These are phyloP conservation scores for Temnothorax ravouxi DNA, from an alignment of 2,888 invertebrate genomes.

Conservation along the genomic window DNA sequence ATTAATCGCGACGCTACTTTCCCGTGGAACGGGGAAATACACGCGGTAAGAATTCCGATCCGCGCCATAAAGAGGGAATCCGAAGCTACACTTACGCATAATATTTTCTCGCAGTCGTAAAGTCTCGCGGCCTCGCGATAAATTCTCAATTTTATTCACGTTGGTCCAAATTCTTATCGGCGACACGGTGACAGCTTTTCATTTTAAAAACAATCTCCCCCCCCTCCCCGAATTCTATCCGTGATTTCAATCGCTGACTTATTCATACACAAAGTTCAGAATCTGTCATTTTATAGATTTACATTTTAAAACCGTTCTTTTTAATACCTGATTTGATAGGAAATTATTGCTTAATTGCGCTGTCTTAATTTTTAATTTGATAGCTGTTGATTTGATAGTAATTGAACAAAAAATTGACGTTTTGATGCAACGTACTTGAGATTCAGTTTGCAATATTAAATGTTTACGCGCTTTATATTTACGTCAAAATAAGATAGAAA, in stretches of 20 bases:
- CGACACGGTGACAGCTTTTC: constrained; percentile 59
- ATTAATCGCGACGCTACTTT: constrained; percentile 50
- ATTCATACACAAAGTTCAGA: background rate
- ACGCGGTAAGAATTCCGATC: constrained; percentile 44
- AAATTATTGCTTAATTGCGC: background rate
- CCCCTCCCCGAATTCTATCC: background rate
- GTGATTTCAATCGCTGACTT: background rate
- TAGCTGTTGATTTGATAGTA: background rate
- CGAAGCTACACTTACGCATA: constrained; percentile 51
- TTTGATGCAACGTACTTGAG: background rate
- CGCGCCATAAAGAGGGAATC: constrained; percentile 52
- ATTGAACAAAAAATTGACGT: background rate
- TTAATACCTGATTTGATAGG: background rate
- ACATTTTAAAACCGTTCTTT: background rate
- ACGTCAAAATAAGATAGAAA: background rate
- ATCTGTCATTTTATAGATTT: background rate
- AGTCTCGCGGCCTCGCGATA: constrained; percentile 44
- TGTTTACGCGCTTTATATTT: background rate
- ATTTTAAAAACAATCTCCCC: background rate
- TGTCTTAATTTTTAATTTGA: background rate
- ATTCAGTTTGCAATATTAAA: background rate
- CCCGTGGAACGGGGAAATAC: constrained; percentile 2
- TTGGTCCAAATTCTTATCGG: constrained; percentile 64
- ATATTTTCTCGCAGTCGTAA: constrained; percentile 53
- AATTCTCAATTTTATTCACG: constrained; percentile 43